Evolutionary conservation across 1,140 invertebrate genomes (phyloP), one percentile per base, ranked within the genome.

Genomic region (Drosophila virilis): DNA sequence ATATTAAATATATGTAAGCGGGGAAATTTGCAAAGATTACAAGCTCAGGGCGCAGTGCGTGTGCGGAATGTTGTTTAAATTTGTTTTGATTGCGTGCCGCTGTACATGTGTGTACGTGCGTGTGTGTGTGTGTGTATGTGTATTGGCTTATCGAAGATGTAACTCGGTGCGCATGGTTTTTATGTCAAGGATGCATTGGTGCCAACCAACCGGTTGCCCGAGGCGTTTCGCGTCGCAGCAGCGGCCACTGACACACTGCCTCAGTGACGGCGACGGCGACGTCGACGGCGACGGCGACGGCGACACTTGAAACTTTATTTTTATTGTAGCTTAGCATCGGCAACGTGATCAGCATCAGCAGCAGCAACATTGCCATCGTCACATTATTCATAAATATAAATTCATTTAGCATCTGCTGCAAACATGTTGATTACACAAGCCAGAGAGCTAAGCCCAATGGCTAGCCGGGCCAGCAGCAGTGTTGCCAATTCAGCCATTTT

Each of bases 351-450:
- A 37, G 35, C 54, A 58, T 7, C 38, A 37, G 37, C 72, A 42
- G 40, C 72, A 61, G 55, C 73, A 65, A n/a, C 15, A 45, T 45
- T 38, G 48, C 10, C 45, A 54, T 71, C 77, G 72, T 74, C 81
- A 69, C 74, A 89, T 88, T 88, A 89, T 89, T 89, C 80, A 89
- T 89, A 89, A 84, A 79, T 82, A 88, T 48, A 85, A 81, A 75
- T 78, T 78, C 78, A 89, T 90, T 89, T 89, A 84, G 74, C 84
- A 89, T 86, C 82, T 86, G 82, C 82, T 69, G 61, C 74, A 76
- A 86, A 78, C 82, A 86, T 85, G 82, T 81, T 88, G 84, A 88
- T 88, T 88, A 88, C 84, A 88, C 84, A 89, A 89, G 84, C 74
- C 54, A 68, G 13, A 68, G 13, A 38, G 51, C 50, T 71, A 50